A percentile compares a stretch with the other conserved stretches of the same genome.
Evolutionary conservation across 2,113 vertebrate species (phyloP).

Genomic region (Gila orcuttii): DNA sequence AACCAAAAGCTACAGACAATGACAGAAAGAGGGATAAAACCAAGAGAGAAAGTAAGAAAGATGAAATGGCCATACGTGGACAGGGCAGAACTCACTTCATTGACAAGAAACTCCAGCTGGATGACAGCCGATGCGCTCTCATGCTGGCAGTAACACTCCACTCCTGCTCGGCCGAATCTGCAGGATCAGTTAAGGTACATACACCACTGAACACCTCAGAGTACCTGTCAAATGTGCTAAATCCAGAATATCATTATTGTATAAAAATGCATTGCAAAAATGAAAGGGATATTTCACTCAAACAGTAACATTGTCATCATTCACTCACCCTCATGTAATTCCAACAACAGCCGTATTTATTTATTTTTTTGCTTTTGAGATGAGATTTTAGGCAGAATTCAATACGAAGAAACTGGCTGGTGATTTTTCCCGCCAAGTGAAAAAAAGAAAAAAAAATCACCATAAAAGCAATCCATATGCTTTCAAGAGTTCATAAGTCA

Average conservation of each 20-base stretch:
- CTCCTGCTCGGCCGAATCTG: conserved; percentile 94
- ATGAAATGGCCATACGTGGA: neutral
- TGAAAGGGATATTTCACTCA: neutral
- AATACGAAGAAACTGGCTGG: neutral
- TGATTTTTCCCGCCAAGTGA: neutral
- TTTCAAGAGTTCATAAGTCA: neutral
- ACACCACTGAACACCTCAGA: neutral
- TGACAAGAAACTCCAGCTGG: conserved; percentile 98
- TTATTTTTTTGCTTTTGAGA: neutral
- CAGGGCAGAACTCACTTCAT: conserved; percentile 84
- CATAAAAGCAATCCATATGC: neutral
- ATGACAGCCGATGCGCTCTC: conserved; percentile 94
- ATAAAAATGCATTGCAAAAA: neutral
- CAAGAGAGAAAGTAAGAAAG: neutral
- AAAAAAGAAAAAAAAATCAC: neutral
- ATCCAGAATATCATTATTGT: neutral
- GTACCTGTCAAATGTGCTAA: neutral
- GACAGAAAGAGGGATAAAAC: neutral
- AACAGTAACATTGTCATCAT: too few species aligned
- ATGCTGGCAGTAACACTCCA: conserved; percentile 97
- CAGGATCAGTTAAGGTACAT: conserved; percentile 79
- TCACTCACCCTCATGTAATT: neutral
- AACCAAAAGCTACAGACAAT: neutral
- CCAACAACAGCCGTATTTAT: neutral
- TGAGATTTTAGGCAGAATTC: neutral